Evolutionary conservation across 2,888 invertebrate species (phyloP), one percentile per base, ranked within the genome.

Genomic region (Limnephilus marmoratus): DNA sequence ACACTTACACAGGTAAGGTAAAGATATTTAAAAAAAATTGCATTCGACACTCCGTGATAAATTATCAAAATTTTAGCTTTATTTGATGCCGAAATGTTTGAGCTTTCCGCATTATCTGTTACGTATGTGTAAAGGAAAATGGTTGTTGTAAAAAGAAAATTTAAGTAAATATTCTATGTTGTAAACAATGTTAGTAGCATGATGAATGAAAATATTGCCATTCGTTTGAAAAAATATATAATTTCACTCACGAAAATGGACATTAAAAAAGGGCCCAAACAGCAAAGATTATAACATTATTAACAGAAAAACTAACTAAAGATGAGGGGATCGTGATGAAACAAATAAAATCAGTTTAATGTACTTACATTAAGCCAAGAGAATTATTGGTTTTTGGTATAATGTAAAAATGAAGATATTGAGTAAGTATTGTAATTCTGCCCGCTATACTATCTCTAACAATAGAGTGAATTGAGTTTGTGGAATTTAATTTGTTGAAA

Each of bases 101-200:
- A 29, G 82, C 82, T 82, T 82, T 82, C 0, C 31, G 82, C 82
- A 82, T 34, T 68, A 11, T 68, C 13, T 82, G 82, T 82, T 31
- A 34, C 31, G 34, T 34, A 15, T 3, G 0, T 49, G 15, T 86
- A 29, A 86, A 45, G 13, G 45, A 31, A 49, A 87, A 49, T 87
- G 53, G 18, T 49, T 87, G 49, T 87, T 87, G 87, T 87, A 12
- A 37, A 53, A 87, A 86, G 11, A 13, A 29, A 83, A 37, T 34
- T 37, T 2, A 37, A 29, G 29, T 53, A 87, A 87, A 53, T 87
- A 34, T 87, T 68, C 15, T 68, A 87, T 87, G 87, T 87, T 87
- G 68, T 86, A 86, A 86, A 86, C 85, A 18, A 87, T 90, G 80
- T 90, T 90, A 90, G 90, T 15, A 90, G 90, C 90, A 90, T 90